Evolutionary conservation across 2,888 invertebrate genomes (phyloP), one percentile per base, ranked within the genome.

Genomic region (Caradrina clavipalpis): DNA sequence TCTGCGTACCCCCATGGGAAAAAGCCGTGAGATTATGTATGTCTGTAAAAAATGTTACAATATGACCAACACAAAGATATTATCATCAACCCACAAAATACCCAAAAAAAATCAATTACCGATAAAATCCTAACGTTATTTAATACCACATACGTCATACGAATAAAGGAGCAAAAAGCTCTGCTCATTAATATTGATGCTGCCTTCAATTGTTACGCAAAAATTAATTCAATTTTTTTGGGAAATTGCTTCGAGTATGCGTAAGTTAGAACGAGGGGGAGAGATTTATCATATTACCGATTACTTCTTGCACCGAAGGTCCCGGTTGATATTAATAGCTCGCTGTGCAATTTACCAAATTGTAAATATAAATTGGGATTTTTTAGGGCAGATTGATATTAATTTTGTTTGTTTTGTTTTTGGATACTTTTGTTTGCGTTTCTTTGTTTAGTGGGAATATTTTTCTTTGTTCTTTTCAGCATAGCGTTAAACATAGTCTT

Each of bases 161-260:
- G 68, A 77, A 85, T 81, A 84, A 86, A 85, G 80, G 85, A 87
- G 83, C 79, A 77, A 84, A 84, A 87, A 89, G 83, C 84, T 82
- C 86, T 64, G 22, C 85, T 86, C 89, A 93, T 92, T 92, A 92
- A 91, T 90, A 90, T 90, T 91, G 88, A 92, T 90, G 89, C 73
- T 78, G 62, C 85, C 69, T 89, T 92, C 90, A 90, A 93, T 91
- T 93, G 93, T 92, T 93, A 92, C 88, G 87, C 85, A 89, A 84
- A 92, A 93, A 94, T 92, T 93, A 93, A 94, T 94, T 93, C 91
- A 92, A 93, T 94, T 93, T 93, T 93, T 92, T 87, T 85, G 88
- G 90, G 88, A 91, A 92, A 92, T 89, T 83, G 82, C 86, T 89
- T 84, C 77, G 84, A 86, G 83, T 77, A 54, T 83, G 85, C 82